These are phyloP conservation scores for Empis stercorea DNA, from an alignment of 2,888 invertebrate genomes.

Conservation along the genomic window DNA sequence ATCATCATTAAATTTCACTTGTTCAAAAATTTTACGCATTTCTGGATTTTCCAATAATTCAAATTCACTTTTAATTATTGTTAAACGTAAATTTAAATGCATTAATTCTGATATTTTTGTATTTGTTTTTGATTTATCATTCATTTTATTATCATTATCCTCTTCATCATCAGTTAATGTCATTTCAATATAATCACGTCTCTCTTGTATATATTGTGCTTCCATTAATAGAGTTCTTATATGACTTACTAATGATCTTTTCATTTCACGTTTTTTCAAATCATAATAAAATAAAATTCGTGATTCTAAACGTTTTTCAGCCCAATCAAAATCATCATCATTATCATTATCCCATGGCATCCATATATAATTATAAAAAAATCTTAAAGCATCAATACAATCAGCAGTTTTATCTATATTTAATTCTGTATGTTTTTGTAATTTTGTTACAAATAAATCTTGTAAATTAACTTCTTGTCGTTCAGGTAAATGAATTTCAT, in stretches of 20 bases:
- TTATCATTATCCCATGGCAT: constrained; percentile 51
- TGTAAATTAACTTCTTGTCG: constrained; percentile 41
- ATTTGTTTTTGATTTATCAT: constrained; percentile 19
- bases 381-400: constrained; percentile 44
- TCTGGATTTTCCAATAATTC: constrained; percentile 47
- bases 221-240: constrained; percentile 42
- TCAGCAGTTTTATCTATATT: constrained; percentile 43
- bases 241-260: constrained; percentile 39
- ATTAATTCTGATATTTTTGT: constrained; percentile 38
- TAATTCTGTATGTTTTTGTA: constrained; percentile 40
- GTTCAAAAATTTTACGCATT: constrained; percentile 39
- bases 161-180: constrained; percentile 31
- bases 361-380: constrained; percentile 46
- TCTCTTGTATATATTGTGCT: constrained; percentile 40
- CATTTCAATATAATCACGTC: constrained; percentile 36
- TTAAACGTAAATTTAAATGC: constrained; percentile 42
- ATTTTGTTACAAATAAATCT: constrained; percentile 44
- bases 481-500: constrained; percentile 41
- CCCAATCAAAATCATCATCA: constrained; percentile 44
- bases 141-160: constrained; percentile 20
- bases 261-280: constrained; percentile 41
- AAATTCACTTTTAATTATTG: constrained; percentile 45
- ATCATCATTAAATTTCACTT: constrained; percentile 21
- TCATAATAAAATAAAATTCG: constrained; percentile 45
- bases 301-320: constrained; percentile 40